These are phyloP conservation scores for Botia kubotai DNA, from an alignment of 2,797 vertebrate species.

Conservation along the genomic window DNA sequence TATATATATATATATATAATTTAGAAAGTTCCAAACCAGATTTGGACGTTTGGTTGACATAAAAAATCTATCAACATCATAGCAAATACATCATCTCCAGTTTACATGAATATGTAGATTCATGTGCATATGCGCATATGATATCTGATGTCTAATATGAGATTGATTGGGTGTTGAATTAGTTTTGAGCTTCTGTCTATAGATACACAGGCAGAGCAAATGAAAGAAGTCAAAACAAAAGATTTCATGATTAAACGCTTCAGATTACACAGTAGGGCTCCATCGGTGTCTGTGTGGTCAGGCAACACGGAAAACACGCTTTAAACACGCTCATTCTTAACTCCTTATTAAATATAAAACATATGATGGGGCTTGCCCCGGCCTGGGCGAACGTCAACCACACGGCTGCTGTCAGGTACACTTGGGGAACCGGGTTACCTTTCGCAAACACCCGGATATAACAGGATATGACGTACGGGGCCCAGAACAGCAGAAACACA, in stretches of 20 bases:
- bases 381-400: slow-evolving; percentile 97
- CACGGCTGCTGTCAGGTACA: slow-evolving; percentile 90
- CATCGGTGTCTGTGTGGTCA: slow-evolving; percentile 87
- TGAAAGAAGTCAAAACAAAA: background rate
- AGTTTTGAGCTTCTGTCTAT: slow-evolving; percentile 3
- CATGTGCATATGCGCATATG: slow-evolving; percentile 32
- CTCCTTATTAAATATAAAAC: slow-evolving; percentile 95
- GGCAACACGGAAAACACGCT: slow-evolving; percentile 88
- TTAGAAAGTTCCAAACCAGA: too few relatives aligned
- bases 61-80: slow-evolving; percentile 55
- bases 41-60: slow-evolving; percentile 54
- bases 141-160: slow-evolving; percentile 20
- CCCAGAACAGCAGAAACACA: slow-evolving; percentile 91
- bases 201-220: background rate
- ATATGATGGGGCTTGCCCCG: slow-evolving; percentile 92
- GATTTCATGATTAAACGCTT: slow-evolving; percentile 39
- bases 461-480: slow-evolving; percentile 91
- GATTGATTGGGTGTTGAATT: background rate
- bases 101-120: slow-evolving; percentile 63
- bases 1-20: too few relatives aligned
- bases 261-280: slow-evolving; percentile 86
- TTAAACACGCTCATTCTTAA: slow-evolving; percentile 85
- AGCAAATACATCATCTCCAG: slow-evolving; percentile 67
- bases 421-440: slow-evolving; percentile 85
- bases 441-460: slow-evolving; percentile 90